Evolutionary conservation across 2,797 vertebrate species (phyloP).

Genomic region (Thaleichthys pacificus): DNA sequence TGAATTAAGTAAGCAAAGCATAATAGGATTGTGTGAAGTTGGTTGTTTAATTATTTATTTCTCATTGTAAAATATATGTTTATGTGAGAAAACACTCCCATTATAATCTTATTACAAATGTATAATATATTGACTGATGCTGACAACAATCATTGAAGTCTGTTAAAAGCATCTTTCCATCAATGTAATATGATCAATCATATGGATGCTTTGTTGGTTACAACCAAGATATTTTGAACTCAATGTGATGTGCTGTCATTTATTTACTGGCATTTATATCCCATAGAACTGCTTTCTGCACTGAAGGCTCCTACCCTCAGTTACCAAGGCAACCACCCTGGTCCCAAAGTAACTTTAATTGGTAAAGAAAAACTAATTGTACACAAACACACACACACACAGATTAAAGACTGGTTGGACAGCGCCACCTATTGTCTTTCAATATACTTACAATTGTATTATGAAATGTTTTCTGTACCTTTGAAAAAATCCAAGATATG

Average conservation of each 20-base stretch:
- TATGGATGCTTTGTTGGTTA: background rate
- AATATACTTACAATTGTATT: background rate
- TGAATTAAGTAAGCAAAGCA: too few species aligned
- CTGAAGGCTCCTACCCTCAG: constrained; percentile 32
- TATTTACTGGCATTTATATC: background rate
- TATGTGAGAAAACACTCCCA: too few species aligned
- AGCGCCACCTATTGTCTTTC: constrained; percentile 11
- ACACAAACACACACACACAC: constrained; percentile 8
- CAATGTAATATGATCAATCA: background rate
- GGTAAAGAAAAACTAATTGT: constrained; percentile 13
- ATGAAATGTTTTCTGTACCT: background rate
- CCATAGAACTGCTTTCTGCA: background rate
- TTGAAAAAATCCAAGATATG: background rate
- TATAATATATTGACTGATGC: too few species aligned
- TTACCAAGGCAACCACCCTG: constrained; percentile 42
- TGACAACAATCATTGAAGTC: background rate
- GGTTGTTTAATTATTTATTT: too few species aligned
- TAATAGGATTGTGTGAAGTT: too few species aligned
- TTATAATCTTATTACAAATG: too few species aligned
- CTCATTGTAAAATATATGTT: too few species aligned
- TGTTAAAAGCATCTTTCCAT: background rate
- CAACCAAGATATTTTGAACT: background rate
- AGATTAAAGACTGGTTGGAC: constrained; percentile 5
- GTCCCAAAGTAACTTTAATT: constrained; percentile 33
- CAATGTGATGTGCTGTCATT: background rate